Conservation (phyloP, 1,140 invertebrate species). For the Tribolium madens region DNA sequence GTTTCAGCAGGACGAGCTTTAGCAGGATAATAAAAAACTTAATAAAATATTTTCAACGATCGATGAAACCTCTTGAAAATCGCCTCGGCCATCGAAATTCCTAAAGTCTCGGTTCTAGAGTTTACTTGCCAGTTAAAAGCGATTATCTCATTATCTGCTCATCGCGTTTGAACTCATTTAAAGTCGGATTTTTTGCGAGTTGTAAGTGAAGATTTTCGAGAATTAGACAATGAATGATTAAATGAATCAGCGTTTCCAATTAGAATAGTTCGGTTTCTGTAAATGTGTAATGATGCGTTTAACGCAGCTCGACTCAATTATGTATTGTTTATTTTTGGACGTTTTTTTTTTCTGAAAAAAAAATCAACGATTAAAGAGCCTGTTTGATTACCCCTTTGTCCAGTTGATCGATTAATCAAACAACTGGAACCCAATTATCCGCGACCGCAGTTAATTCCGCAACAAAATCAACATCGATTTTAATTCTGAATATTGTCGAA, state of each 20-base stretch:
- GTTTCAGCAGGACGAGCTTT: not conserved
- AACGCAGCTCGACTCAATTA: not conserved
- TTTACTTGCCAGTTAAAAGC: not conserved
- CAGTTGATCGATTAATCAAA: conserved; percentile 26
- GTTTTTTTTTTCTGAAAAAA: not conserved
- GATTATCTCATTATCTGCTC: conserved; percentile 17
- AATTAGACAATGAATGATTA: not conserved
- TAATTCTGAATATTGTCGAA: not conserved
- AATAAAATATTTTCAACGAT: not conserved
- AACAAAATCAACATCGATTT: not conserved
- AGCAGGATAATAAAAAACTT: not conserved
- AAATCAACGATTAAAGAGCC: too few relatives aligned
- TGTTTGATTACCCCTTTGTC: conserved; percentile 18
- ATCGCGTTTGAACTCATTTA: not conserved
- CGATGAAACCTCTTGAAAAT: not conserved
- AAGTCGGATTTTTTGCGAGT: not conserved
- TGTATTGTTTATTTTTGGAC: conserved; percentile 3
- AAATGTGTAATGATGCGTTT: not conserved
- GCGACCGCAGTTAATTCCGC: not conserved
- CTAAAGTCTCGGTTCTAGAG: conserved; percentile 3
- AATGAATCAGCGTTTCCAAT: not conserved
- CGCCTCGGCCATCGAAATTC: not conserved
- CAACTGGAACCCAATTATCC: conserved; percentile 9
- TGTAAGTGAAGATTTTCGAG: too few relatives aligned
- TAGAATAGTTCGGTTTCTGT: not conserved